A percentile compares a stretch with the other conserved stretches of the same genome.
Conservation (phyloP, 2,888 invertebrate species). For the Cephus pulcher region DNA sequence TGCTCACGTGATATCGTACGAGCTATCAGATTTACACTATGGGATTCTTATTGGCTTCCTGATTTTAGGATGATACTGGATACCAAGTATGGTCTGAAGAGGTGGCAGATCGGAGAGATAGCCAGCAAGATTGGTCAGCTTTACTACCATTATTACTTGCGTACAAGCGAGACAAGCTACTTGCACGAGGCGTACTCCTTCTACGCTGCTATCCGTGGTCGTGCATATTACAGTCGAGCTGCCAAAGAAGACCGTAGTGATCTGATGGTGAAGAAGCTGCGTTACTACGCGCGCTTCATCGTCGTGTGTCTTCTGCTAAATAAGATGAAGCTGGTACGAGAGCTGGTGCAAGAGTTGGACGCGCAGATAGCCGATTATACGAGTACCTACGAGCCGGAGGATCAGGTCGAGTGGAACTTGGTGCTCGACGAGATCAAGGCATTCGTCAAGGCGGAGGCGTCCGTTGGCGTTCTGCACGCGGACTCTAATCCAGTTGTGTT, state of each 20-base stretch:
- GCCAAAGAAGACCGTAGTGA: slow-evolving; percentile 94
- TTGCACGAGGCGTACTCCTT: slow-evolving; percentile 96
- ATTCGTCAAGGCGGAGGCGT: slow-evolving; percentile 92
- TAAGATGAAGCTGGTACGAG: slow-evolving; percentile 92
- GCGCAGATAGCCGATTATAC: slow-evolving; percentile 96
- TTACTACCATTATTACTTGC: slow-evolving; percentile 96
- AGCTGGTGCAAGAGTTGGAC: slow-evolving; percentile 91
- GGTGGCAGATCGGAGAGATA: slow-evolving; percentile 99
- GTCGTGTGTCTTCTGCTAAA: slow-evolving; percentile 94
- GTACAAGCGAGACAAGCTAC: slow-evolving; percentile 97
- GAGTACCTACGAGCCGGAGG: slow-evolving; percentile 95
- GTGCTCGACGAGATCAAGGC: slow-evolving; percentile 95
- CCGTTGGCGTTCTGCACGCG: slow-evolving; percentile 88
- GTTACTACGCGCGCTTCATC: slow-evolving; percentile 96
- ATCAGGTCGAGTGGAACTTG: slow-evolving; percentile 91
- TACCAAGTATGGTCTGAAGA: slow-evolving; percentile 91
- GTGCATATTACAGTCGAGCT: slow-evolving; percentile 94
- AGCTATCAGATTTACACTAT: neutral
- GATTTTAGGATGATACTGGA: slow-evolving; percentile 79
- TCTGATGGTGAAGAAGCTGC: slow-evolving; percentile 95
- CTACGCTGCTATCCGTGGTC: slow-evolving; percentile 93
- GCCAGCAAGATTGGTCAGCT: slow-evolving; percentile 98
- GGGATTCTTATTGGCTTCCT: neutral
- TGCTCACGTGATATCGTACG: neutral
- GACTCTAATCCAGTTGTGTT: slow-evolving; percentile 88